phyloP scores from a whole-genome alignment of 2,113 vertebrate genomes.

The Ardeotis arabs region DNA sequence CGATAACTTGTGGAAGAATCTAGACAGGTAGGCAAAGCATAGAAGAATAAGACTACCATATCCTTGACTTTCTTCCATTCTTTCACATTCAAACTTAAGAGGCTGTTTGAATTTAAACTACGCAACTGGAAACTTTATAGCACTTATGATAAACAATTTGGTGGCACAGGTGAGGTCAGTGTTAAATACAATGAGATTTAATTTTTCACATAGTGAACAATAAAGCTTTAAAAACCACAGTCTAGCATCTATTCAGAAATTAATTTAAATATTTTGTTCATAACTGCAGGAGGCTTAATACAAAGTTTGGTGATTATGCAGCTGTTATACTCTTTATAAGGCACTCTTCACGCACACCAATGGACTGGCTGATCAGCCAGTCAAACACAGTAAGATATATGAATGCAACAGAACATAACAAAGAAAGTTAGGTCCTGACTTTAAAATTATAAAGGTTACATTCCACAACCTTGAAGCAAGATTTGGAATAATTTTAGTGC shows the following conservation, averaged over 20 bases:
- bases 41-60: background rate
- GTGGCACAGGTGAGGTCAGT: background rate
- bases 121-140: background rate
- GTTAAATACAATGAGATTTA: background rate
- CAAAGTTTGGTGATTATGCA: background rate
- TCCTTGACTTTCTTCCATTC: background rate
- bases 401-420: background rate
- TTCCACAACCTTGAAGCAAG: background rate
- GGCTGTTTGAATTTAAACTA: background rate
- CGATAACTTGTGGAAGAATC: background rate
- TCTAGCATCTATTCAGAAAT: background rate
- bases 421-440: background rate
- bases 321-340: background rate
- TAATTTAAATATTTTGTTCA: background rate
- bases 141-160: background rate
- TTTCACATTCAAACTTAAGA: background rate
- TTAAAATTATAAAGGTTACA: background rate
- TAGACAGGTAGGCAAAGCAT: background rate
- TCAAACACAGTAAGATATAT: background rate
- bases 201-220: background rate
- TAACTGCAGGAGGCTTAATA: background rate
- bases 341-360: background rate
- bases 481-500: background rate
- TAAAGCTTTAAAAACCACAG: background rate
- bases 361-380: background rate